These are phyloP conservation scores for Erpornis zantholeuca DNA, from an alignment of 2,113 vertebrate genomes.

Conservation along the genomic window DNA sequence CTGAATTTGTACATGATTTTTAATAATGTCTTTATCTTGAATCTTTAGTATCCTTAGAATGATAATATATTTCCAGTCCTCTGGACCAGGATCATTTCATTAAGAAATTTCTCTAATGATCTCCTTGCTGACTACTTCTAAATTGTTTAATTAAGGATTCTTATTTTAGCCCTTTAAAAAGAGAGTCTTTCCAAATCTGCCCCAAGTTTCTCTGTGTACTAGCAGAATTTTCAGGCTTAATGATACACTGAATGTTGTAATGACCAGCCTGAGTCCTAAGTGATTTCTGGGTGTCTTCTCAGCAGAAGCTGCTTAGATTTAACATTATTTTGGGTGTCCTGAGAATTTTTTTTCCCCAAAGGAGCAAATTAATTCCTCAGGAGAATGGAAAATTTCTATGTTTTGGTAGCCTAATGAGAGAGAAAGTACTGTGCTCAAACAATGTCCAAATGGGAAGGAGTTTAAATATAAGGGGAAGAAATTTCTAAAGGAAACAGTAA, in stretches of 20 bases:
- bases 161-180: not conserved
- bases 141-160: not conserved
- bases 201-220: not conserved
- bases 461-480: not conserved
- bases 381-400: not conserved
- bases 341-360: not conserved
- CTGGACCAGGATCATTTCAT: not conserved
- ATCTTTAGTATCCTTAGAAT: not conserved
- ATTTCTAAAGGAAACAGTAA: not conserved
- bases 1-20: not conserved
- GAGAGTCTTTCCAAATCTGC: not conserved
- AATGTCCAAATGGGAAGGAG: not conserved
- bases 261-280: not conserved
- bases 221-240: not conserved
- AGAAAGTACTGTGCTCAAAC: not conserved
- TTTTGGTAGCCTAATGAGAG: not conserved
- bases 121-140: not conserved
- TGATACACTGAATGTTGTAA: not conserved
- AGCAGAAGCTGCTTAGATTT: not conserved
- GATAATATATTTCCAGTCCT: not conserved
- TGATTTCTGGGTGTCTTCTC: not conserved
- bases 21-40: not conserved
- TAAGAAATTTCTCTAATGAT: not conserved
- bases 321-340: not conserved
- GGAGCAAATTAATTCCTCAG: not conserved